Conservation (phyloP, 2,797 vertebrate genomes). For the Spinus pinus region DNA sequence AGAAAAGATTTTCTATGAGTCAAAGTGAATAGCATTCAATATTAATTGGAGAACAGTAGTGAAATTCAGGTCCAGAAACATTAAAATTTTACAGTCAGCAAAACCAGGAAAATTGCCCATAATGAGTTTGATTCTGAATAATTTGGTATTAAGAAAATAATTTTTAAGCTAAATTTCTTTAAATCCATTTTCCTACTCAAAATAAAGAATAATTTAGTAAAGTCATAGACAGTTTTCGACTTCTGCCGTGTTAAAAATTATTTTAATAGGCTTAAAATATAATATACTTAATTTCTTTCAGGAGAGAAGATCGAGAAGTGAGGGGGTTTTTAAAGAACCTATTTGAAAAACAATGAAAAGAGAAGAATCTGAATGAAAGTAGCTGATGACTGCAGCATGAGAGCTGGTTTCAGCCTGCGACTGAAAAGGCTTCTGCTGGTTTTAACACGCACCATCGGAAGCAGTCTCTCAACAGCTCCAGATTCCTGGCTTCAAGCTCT, state of each 20-base stretch:
- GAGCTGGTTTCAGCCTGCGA: neutral
- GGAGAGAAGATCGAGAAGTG: neutral
- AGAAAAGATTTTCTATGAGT: neutral
- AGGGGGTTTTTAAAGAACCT: accelerated
- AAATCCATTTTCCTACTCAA: neutral
- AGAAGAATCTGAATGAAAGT: neutral
- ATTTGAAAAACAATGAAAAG: neutral
- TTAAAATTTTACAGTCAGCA: neutral
- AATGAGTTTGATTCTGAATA: neutral
- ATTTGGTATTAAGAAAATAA: neutral
- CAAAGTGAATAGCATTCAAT: neutral
- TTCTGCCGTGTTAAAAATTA: neutral
- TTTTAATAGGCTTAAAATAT: neutral
- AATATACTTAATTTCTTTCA: neutral
- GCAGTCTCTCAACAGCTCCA: neutral
- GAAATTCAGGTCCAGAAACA: neutral
- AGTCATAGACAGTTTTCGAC: neutral
- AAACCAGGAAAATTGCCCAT: neutral
- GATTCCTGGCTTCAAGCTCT: neutral
- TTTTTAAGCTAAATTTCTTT: neutral
- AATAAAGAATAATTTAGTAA: neutral
- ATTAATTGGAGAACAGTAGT: neutral
- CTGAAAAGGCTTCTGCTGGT: neutral
- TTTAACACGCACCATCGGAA: neutral
- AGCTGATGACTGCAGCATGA: neutral